phyloP scores from a whole-genome alignment of 2,797 vertebrate species.

The Percopsis omiscomaycus region DNA sequence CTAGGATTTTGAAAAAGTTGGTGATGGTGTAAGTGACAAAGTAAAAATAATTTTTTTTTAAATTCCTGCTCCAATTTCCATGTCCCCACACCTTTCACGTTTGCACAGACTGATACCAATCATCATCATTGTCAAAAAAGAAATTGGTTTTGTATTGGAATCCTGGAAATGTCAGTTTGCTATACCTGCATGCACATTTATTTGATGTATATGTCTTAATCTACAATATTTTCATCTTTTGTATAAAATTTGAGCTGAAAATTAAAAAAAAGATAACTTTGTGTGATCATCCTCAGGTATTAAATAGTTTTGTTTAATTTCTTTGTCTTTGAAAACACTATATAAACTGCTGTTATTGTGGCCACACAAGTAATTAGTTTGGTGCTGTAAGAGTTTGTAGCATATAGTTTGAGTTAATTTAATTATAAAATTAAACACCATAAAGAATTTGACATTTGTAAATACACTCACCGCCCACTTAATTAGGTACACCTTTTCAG shows the following conservation, averaged over 20 bases:
- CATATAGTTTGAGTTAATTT: no score
- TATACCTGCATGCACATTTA: conserved; percentile 58
- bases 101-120: conserved; percentile 37
- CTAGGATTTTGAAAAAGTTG: conserved; percentile 18
- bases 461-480: no score
- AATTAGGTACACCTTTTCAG: no score
- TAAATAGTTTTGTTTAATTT: no score
- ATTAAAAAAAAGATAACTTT: not conserved
- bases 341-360: not conserved
- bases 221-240: conserved; percentile 63
- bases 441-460: no score
- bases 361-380: not conserved
- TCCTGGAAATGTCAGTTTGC: conserved; percentile 31
- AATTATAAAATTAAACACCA: no score
- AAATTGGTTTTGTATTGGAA: conserved; percentile 12
- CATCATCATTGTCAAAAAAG: conserved; percentile 34
- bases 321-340: no score
- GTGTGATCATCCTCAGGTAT: not conserved
- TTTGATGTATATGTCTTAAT: conserved; percentile 42
- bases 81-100: not conserved
- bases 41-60: no score
- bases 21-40: conserved; percentile 43
- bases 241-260: conserved; percentile 54
- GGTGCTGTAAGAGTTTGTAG: no score
- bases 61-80: no score